phyloP scores from a whole-genome alignment of 2,888 invertebrate species.

The Asteroscopus sphinx region DNA sequence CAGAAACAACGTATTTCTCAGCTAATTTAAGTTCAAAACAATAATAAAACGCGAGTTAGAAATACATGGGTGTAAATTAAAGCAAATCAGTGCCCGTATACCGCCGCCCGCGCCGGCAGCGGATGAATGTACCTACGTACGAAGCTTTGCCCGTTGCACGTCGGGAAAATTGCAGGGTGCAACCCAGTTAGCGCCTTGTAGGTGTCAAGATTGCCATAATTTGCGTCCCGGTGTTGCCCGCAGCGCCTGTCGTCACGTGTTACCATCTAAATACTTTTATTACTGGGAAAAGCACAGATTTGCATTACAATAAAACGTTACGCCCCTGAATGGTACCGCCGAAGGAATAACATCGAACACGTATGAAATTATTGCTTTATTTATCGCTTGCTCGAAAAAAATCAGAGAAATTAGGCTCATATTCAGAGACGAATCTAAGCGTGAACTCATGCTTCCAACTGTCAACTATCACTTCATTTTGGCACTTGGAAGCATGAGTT shows the following conservation, averaged over 20 bases:
- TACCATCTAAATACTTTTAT: conserved; percentile 84
- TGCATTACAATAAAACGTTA: conserved; percentile 75
- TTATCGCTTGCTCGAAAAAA: conserved; percentile 32
- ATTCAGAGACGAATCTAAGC: too few relatives aligned
- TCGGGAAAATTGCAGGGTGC: conserved; percentile 85
- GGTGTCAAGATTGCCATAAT: conserved; percentile 90
- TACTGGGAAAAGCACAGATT: conserved; percentile 76
- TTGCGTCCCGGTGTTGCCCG: conserved; percentile 81
- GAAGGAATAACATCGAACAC: conserved; percentile 40
- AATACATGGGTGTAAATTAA: conserved; percentile 66
- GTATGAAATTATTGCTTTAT: conserved; percentile 51
- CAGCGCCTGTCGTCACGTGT: conserved; percentile 87
- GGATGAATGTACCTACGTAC: conserved; percentile 44
- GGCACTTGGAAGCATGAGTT: too few relatives aligned
- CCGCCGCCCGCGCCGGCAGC: conserved; percentile 51
- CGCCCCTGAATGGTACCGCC: conserved; percentile 67
- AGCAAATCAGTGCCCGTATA: conserved; percentile 72
- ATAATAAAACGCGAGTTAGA: conserved; percentile 45
- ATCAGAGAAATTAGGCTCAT: conserved; percentile 13
- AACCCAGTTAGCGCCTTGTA: conserved; percentile 87
- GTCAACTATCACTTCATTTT: too few relatives aligned
- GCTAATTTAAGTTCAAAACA: conserved; percentile 39
- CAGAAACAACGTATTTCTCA: conserved; percentile 27
- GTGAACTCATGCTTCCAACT: too few relatives aligned
- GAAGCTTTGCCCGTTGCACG: conserved; percentile 65